These are phyloP conservation scores for Sinonovacula constricta DNA, from an alignment of 1,140 invertebrate genomes.

Conservation along the genomic window DNA sequence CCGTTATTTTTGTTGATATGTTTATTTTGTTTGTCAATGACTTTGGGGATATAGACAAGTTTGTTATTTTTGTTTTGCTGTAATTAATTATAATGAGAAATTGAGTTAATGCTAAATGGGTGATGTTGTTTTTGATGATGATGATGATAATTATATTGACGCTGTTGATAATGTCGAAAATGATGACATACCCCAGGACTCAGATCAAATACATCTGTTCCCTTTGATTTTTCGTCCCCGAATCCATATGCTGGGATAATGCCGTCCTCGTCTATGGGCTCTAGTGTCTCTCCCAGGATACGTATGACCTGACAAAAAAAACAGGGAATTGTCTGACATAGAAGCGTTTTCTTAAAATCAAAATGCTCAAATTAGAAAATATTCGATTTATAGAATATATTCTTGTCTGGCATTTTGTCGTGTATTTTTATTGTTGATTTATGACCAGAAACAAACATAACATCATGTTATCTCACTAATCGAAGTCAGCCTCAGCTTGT, in stretches of 20 bases:
- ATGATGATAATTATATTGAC: no score
- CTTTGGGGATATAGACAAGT: no score
- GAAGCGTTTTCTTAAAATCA: no score
- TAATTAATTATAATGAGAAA: no score
- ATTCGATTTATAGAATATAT: not conserved
- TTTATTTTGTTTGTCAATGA: no score
- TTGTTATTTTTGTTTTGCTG: no score
- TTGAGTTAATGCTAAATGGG: no score
- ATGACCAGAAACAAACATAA: not conserved
- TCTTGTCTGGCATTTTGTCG: not conserved
- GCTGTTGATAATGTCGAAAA: no score
- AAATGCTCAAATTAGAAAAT: not conserved
- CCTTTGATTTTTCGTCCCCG: conserved; percentile 76
- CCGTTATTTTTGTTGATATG: no score
- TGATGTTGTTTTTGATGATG: no score
- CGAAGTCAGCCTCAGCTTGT: no score
- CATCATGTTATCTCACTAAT: not conserved
- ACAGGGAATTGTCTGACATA: no score
- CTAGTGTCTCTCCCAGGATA: conserved; percentile 78
- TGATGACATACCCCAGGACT: conserved; percentile 59
- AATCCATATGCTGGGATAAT: conserved; percentile 79
- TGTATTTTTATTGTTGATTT: not conserved
- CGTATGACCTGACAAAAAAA: conserved; percentile 72
- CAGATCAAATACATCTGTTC: conserved; percentile 77
- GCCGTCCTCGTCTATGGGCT: conserved; percentile 75